phyloP scores from a whole-genome alignment of 2,797 vertebrate genomes.

The Falco columbarius region DNA sequence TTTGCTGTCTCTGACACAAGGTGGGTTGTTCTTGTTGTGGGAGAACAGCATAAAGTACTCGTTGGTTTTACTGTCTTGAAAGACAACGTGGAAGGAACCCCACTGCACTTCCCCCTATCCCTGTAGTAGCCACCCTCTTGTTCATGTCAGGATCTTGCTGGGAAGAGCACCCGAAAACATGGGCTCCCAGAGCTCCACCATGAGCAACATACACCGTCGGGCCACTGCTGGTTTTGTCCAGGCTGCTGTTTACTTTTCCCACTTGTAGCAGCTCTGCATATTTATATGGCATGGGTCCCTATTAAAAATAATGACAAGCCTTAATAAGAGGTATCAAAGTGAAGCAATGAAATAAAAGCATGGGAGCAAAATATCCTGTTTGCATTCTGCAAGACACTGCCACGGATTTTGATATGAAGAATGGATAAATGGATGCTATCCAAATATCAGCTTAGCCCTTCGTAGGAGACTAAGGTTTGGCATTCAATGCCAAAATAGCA shows the following conservation, averaged over 20 bases:
- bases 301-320: not conserved
- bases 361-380: not conserved
- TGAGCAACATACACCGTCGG: fast-evolving
- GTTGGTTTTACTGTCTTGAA: not conserved
- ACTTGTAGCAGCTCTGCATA: not conserved
- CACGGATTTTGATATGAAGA: not conserved
- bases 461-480: not conserved
- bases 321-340: not conserved
- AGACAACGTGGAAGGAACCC: not conserved
- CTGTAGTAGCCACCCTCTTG: not conserved
- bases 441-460: not conserved
- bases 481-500: not conserved
- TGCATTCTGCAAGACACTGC: not conserved
- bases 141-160: not conserved
- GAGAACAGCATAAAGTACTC: not conserved
- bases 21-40: not conserved
- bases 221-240: not conserved
- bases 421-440: not conserved
- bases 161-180: not conserved
- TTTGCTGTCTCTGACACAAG: not conserved
- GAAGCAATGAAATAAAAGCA: not conserved
- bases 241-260: not conserved
- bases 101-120: not conserved
- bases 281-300: not conserved
- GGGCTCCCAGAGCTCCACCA: not conserved